Percentiles rank a stretch among this genome's conserved stretches.
phyloP scores from a whole-genome alignment of 2,888 invertebrate genomes.

The Calliphora vomitoria region DNA sequence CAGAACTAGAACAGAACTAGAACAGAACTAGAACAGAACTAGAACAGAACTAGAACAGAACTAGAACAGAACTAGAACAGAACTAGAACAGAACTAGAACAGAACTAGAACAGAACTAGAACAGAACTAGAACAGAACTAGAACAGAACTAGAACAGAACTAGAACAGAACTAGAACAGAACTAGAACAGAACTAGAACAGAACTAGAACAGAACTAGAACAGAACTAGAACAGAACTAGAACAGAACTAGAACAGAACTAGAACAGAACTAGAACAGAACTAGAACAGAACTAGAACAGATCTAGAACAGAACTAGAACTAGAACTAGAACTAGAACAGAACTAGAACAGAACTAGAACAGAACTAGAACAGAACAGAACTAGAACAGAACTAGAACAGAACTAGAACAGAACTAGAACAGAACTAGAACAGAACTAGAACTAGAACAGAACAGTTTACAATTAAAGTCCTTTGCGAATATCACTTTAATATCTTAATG shows the following conservation, averaged over 20 bases:
- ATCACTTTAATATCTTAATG: too few relatives aligned
- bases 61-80: too few relatives aligned
- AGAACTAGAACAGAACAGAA: not conserved
- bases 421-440: not conserved
- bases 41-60: too few relatives aligned
- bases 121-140: not conserved
- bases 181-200: not conserved
- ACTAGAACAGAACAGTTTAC: too few relatives aligned
- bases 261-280: slow-evolving; percentile 1
- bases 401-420: not conserved
- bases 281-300: not conserved
- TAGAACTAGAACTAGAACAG: not conserved
- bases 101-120: not conserved
- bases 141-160: not conserved
- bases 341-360: not conserved
- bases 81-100: not conserved
- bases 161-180: not conserved
- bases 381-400: not conserved
- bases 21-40: not conserved
- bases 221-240: not conserved
- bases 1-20: not conserved
- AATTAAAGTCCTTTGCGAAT: too few relatives aligned
- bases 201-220: not conserved
- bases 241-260: not conserved
- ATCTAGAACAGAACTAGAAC: not conserved